Base-by-base conservation (phyloP, 2,888 invertebrate species). In the Hypena proboscidalis region DNA sequence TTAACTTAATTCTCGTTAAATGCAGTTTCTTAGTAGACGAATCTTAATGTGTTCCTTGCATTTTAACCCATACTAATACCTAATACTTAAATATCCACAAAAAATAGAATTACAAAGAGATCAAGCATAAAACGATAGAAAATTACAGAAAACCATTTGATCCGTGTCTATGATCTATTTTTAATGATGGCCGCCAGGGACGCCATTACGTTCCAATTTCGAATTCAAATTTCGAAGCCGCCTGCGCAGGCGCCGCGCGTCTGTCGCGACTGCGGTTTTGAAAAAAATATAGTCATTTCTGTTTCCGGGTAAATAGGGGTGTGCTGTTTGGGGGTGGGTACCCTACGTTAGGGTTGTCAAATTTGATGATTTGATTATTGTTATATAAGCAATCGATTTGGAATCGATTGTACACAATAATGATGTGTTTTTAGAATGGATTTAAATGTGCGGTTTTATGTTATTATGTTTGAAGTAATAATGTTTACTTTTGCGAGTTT, bases 181-280 rank as follows among this genome's bases (percentile, higher is more conserved):
- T 82, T 86, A 86, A 86, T 86, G 80, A 85, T 86, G 80, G 80
- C 82, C 78, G 84, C 75, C 66, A 72, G 79, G 72, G 61, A 62
- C 74, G 77, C 74, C 65, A 79, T 83, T 81, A 81, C 57, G 67
- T 62, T 77, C 81, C 70, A 83, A 83, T 82, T 84, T 81, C 67
- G 66, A 83, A 83, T 85, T 85, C 73, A 78, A 84, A 84, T 79
- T 81, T 80, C 66, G 50, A 58, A 56, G 58, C 53, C 59, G 65
- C 59, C 67, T 72, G 75, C 74, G 74, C 60, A 71, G 78, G 81
- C 81, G 82, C 80, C 80, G 58, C 58, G 56, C 80, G 74, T 62
- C 76, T 80, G 79, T 69, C 71, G 77, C 75, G 68, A 63, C 70
- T 83, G 81, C 70, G 80, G 84, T 82, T 81, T 74, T 58, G 26